Conservation (phyloP, 2,113 vertebrate species). For the Salminus brasiliensis region DNA sequence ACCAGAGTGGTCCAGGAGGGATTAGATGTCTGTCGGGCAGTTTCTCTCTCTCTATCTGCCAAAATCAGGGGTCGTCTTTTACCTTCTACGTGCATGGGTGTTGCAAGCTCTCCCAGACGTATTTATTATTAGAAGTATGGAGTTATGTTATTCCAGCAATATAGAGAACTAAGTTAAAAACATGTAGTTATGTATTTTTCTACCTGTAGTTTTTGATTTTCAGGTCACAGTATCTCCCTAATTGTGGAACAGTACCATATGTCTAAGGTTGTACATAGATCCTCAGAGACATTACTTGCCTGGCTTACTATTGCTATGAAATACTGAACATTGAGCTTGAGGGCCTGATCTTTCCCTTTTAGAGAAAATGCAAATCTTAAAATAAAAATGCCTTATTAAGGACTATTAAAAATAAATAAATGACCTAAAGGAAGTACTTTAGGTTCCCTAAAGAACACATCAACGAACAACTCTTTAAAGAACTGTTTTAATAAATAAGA, state of each 20-base stretch:
- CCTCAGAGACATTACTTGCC: neutral
- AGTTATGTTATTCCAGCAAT: neutral
- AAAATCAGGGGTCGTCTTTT: neutral
- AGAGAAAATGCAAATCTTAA: too few relatives aligned
- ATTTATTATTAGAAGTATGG: too few relatives aligned
- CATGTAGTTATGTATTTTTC: neutral
- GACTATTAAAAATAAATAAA: too few relatives aligned
- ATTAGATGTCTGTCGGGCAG: constrained; percentile 61
- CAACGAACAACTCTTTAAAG: too few relatives aligned
- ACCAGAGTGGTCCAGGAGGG: constrained; percentile 67
- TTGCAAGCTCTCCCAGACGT: neutral
- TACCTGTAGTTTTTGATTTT: neutral
- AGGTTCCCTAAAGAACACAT: too few relatives aligned
- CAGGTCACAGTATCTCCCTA: neutral
- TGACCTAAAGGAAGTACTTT: too few relatives aligned
- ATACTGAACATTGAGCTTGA: neutral
- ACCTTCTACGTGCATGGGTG: neutral
- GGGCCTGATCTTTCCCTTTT: too few relatives aligned
- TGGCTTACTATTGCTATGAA: neutral
- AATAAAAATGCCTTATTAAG: too few relatives aligned
- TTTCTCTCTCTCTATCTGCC: constrained; percentile 42
- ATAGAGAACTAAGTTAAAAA: neutral
- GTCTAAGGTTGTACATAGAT: neutral
- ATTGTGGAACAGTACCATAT: neutral
- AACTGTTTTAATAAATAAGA: too few relatives aligned